A percentile compares a stretch with the other conserved stretches of the same genome.
phyloP scores from a whole-genome alignment of 1,140 invertebrate species.

The Cherax destructor region DNA sequence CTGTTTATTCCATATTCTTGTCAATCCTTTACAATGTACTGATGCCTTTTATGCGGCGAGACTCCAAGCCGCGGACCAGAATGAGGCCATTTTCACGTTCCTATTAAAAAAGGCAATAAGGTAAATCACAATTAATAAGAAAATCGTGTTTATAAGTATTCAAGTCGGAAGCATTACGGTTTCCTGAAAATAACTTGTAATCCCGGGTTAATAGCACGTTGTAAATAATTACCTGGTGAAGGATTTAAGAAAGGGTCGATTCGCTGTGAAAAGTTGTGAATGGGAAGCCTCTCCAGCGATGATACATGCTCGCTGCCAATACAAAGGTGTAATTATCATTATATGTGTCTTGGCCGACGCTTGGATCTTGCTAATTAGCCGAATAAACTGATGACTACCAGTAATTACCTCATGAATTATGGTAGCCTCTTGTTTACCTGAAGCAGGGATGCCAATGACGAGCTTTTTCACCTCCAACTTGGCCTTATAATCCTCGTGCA shows the following conservation, averaged over 20 bases:
- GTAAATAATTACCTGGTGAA: conserved; percentile 37
- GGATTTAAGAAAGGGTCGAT: conserved; percentile 67
- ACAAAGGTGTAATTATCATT: conserved; percentile 70
- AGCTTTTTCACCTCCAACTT: conserved; percentile 8
- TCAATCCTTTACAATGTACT: conserved; percentile 29
- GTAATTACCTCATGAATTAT: conserved; percentile 70
- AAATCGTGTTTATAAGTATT: not conserved
- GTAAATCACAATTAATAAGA: not conserved
- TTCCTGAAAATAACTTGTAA: conserved; percentile 36
- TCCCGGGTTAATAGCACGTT: conserved; percentile 46
- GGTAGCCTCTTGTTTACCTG: conserved; percentile 66
- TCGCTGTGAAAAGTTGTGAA: conserved; percentile 62
- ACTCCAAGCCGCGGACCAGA: not conserved
- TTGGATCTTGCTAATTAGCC: conserved; percentile 70
- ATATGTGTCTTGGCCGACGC: conserved; percentile 69
- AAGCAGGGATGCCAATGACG: conserved; percentile 61
- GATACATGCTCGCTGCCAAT: conserved; percentile 64
- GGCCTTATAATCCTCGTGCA: not conserved
- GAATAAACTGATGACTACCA: conserved; percentile 69
- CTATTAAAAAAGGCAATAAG: conserved; percentile 8
- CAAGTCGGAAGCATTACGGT: not conserved
- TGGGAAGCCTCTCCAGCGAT: conserved; percentile 40
- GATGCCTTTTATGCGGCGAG: conserved; percentile 23
- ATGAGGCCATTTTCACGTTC: conserved; percentile 13
- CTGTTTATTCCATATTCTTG: conserved; percentile 40